A percentile compares a stretch with the other conserved stretches of the same genome.
These are phyloP conservation scores for Drosophila lacertosa DNA, from an alignment of 1,140 invertebrate genomes.

Conservation along the genomic window DNA sequence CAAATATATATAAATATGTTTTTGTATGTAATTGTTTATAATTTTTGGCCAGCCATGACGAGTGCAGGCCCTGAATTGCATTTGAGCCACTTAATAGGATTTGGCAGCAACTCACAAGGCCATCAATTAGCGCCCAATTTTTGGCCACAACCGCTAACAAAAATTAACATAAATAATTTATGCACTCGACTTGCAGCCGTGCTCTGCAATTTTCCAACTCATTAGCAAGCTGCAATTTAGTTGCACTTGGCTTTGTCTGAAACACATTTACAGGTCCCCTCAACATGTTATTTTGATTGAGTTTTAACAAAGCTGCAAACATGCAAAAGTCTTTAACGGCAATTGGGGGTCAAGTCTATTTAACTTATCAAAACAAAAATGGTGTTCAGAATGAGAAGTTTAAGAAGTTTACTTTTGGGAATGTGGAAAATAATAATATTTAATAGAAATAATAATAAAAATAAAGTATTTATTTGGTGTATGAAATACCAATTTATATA, in stretches of 20 bases:
- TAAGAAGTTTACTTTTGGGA: not conserved
- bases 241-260: constrained; percentile 38
- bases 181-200: constrained; percentile 55
- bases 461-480: too few species aligned
- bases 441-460: too few species aligned
- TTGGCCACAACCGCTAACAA: constrained; percentile 29
- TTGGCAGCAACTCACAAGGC: constrained; percentile 58
- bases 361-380: not conserved
- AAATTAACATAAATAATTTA: constrained; percentile 71
- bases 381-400: not conserved
- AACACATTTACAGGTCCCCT: constrained; percentile 33
- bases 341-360: constrained; percentile 26
- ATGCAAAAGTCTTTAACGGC: constrained; percentile 16
- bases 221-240: constrained; percentile 57
- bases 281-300: constrained; percentile 17
- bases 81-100: constrained; percentile 54
- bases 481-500: too few species aligned
- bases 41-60: constrained; percentile 58
- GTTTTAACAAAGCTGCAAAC: constrained; percentile 40
- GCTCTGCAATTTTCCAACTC: constrained; percentile 72
- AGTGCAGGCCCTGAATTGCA: constrained; percentile 73
- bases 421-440: not conserved
- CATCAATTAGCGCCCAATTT: constrained; percentile 64
- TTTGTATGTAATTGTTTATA: constrained; percentile 17
- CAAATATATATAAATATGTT: constrained; percentile 16